Evolutionary conservation across 2,113 vertebrate genomes (phyloP).

Genomic region (Murina feae): DNA sequence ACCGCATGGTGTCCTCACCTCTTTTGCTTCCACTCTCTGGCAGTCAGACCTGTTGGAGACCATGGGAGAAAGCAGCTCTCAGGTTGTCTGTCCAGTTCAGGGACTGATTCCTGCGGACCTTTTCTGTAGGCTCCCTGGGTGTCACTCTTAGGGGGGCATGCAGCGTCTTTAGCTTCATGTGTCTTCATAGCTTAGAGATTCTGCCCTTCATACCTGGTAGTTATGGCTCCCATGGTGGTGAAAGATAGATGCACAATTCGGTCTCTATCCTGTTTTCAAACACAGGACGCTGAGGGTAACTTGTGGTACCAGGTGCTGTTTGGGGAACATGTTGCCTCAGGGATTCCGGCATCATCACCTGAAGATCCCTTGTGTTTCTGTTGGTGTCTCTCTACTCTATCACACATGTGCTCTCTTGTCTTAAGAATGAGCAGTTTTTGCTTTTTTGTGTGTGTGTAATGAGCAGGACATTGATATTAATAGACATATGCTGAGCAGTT

Average conservation of each 20-base stretch:
- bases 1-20: not conserved
- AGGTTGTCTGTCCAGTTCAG: not conserved
- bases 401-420: not conserved
- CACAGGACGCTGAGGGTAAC: not conserved
- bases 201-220: not conserved
- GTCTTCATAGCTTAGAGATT: not conserved
- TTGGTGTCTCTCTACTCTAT: not conserved
- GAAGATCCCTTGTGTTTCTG: not conserved
- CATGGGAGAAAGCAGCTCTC: not conserved
- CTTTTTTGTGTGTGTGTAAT: not conserved
- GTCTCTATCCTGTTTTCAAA: not conserved
- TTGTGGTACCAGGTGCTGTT: not conserved
- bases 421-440: not conserved
- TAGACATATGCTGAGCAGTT: not conserved
- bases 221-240: not conserved
- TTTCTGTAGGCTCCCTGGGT: not conserved
- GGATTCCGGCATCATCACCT: not conserved
- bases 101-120: not conserved
- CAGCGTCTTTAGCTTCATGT: not conserved
- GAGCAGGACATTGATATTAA: not conserved
- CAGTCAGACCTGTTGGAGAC: not conserved
- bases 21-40: not conserved
- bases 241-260: not conserved
- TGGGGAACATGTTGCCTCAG: not conserved
- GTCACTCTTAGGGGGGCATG: not conserved